Evolutionary conservation across 2,113 vertebrate genomes (phyloP).

Genomic region (Siniperca knerii): DNA sequence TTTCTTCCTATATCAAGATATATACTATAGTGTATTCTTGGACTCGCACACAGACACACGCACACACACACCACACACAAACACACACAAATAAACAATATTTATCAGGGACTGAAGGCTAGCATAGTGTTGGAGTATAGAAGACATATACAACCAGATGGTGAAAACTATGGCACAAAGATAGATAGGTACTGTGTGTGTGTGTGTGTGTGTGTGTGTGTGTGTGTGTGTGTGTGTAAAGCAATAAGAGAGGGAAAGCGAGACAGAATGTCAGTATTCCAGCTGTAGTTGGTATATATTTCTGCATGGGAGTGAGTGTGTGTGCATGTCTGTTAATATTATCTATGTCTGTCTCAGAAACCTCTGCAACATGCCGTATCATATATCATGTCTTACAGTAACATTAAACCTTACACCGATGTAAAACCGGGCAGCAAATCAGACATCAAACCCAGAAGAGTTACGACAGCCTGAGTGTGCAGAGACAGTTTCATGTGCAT

Average conservation of each 20-base stretch:
- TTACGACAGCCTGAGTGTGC: slow-evolving; percentile 41
- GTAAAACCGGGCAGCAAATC: slow-evolving; percentile 72
- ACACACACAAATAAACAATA: neutral
- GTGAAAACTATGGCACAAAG: slow-evolving; percentile 45
- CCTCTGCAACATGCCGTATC: slow-evolving; percentile 61
- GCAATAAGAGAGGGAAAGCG: slow-evolving; percentile 21
- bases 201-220: slow-evolving; percentile 26
- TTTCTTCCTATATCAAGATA: neutral
- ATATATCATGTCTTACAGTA: slow-evolving; percentile 72
- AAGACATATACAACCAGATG: slow-evolving; percentile 44
- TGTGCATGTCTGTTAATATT: slow-evolving; percentile 54
- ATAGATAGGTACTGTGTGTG: neutral
- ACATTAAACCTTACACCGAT: slow-evolving; percentile 71
- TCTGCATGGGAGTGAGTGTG: slow-evolving; percentile 47
- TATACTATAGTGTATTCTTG: neutral
- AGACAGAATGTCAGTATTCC: slow-evolving; percentile 49
- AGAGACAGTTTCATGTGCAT: slow-evolving; percentile 69
- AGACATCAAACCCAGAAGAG: slow-evolving; percentile 67
- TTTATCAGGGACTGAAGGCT: slow-evolving; percentile 24
- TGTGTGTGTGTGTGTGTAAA: too few relatives aligned
- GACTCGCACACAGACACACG: neutral
- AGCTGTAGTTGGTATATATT: slow-evolving; percentile 58
- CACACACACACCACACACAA: neutral
- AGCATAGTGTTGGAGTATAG: slow-evolving; percentile 4
- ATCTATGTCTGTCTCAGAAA: slow-evolving; percentile 55